Conservation (phyloP, 2,797 vertebrate species). For the Buphagus erythrorhynchus region DNA sequence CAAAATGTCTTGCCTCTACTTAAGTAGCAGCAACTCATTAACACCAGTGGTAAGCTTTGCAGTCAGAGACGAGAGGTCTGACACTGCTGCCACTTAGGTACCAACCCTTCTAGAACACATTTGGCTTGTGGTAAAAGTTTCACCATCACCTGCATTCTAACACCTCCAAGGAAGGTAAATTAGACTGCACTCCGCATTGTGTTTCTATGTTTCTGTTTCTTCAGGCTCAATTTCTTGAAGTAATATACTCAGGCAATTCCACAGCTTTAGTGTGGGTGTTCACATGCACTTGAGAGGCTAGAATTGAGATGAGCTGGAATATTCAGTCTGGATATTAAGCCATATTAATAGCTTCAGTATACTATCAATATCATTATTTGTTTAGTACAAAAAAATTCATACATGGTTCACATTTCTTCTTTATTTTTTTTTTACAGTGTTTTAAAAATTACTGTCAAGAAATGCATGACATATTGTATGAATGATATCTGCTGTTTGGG, state of each 20-base stretch:
- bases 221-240: not conserved
- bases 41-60: not conserved
- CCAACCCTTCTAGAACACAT: not conserved
- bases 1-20: not conserved
- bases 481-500: not conserved
- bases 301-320: not conserved
- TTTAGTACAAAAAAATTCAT: not conserved
- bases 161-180: not conserved
- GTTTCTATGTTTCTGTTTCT: not conserved
- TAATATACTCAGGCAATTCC: not conserved
- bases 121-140: not conserved
- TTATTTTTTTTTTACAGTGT: not conserved
- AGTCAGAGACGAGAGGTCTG: not conserved
- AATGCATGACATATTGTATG: not conserved
- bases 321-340: not conserved
- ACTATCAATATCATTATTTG: not conserved
- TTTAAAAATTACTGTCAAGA: slow-evolving; percentile 3
- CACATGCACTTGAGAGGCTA: not conserved
- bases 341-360: not conserved
- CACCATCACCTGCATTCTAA: rapidly evolving
- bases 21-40: not conserved
- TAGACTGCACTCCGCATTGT: not conserved
- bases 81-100: not conserved
- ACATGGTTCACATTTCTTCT: not conserved
- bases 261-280: not conserved